Evolutionary conservation across 2,888 invertebrate genomes (phyloP).

Genomic region (Lobophora halterata): DNA sequence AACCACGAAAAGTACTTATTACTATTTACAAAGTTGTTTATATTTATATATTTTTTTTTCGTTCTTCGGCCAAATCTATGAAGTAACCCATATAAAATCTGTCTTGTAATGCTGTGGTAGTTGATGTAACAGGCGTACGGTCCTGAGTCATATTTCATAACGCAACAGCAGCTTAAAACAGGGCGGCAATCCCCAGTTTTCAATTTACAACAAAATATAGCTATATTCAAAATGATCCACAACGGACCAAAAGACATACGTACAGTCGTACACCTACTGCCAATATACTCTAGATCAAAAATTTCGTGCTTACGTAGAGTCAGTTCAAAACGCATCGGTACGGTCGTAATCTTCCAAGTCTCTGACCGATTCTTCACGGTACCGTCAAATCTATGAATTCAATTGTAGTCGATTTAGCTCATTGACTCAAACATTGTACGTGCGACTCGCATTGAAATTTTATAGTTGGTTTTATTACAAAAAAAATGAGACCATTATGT

Average conservation of each 20-base stretch:
- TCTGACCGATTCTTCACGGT: constrained; percentile 72
- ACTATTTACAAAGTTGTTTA: too few species aligned
- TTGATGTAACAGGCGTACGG: constrained; percentile 23
- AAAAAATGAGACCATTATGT: constrained; percentile 75
- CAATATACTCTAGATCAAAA: too few species aligned
- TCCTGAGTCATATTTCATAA: constrained; percentile 30
- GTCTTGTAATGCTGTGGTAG: constrained; percentile 6
- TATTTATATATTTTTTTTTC: too few species aligned
- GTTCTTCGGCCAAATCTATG: neutral
- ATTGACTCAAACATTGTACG: constrained; percentile 64
- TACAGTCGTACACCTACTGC: too few species aligned
- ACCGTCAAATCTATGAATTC: constrained; percentile 58
- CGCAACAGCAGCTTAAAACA: too few species aligned
- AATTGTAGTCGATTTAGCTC: constrained; percentile 71
- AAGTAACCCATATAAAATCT: constrained; percentile 3
- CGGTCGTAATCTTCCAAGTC: constrained; percentile 52
- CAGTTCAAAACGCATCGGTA: constrained; percentile 39
- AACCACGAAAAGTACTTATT: too few species aligned
- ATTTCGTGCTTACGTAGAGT: too few species aligned
- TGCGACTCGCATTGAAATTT: constrained; percentile 69
- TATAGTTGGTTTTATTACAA: constrained; percentile 72
- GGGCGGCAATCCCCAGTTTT: too few species aligned
- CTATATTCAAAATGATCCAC: too few species aligned
- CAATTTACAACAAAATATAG: too few species aligned
- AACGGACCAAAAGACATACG: too few species aligned